phyloP scores from a whole-genome alignment of 2,113 vertebrate species.

The Marmota monax region DNA sequence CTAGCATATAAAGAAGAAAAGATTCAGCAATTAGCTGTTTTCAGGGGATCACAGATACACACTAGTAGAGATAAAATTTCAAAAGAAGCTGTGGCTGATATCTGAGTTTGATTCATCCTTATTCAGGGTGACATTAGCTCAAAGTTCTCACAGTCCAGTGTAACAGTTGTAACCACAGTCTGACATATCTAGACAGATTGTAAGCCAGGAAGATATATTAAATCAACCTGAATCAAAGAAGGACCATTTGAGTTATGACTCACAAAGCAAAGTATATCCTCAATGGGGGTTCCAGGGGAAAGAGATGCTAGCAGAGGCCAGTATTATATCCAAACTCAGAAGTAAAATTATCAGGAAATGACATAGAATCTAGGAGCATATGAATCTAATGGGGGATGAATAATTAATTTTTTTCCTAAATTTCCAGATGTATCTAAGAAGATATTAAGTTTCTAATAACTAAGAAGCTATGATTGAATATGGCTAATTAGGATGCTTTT shows the following conservation, averaged over 20 bases:
- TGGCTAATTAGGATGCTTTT: not conserved
- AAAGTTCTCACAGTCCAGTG: not conserved
- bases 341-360: slow-evolving; percentile 22
- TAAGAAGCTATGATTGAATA: not conserved
- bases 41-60: slow-evolving; percentile 4
- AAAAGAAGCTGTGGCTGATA: not conserved
- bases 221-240: slow-evolving; percentile 43
- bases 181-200: not conserved
- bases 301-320: not conserved
- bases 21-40: slow-evolving; percentile 59
- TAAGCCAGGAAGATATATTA: not conserved
- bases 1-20: not conserved
- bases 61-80: slow-evolving; percentile 16
- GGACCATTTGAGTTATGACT: not conserved
- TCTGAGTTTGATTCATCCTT: not conserved
- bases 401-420: slow-evolving; percentile 1
- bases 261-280: not conserved
- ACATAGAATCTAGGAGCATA: not conserved
- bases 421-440: not conserved
- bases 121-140: slow-evolving; percentile 6
- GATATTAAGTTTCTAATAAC: not conserved
- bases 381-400: not conserved
- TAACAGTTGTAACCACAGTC: not conserved
- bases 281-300: not conserved
- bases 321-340: not conserved